Conservation (phyloP, 1,140 invertebrate genomes). For the Ladona fulva region DNA sequence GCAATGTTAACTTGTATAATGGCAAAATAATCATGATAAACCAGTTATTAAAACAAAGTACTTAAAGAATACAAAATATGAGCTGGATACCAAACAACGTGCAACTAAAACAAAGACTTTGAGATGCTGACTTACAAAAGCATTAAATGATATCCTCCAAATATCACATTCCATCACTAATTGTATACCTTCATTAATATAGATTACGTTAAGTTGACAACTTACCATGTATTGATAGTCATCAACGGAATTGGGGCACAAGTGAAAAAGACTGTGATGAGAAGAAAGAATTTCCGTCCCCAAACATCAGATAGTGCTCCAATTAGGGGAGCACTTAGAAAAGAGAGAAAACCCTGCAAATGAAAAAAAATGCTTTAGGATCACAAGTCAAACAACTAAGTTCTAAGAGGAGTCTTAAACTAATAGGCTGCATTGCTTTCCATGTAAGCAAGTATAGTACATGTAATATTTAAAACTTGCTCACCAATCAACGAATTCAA, state of each 20-base stretch:
- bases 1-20: no score
- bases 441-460: no score
- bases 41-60: no score
- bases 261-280: constrained; percentile 98
- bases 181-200: background rate
- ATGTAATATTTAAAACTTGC: no score
- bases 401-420: no score
- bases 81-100: no score
- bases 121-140: background rate
- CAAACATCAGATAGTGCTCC: constrained; percentile 96
- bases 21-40: no score
- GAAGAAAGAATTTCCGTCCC: constrained; percentile 95
- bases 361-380: background rate
- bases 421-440: no score
- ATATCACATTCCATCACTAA: background rate
- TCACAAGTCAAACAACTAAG: no score
- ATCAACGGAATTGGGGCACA: constrained; percentile 98
- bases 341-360: constrained; percentile 87
- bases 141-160: background rate
- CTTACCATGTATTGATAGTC: constrained; percentile 93
- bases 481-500: no score
- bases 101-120: background rate
- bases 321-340: constrained; percentile 92
- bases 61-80: no score
- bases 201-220: constrained; percentile 18